Evolutionary conservation across 2,113 vertebrate species (phyloP).

Genomic region (Sylvilagus bachmani): DNA sequence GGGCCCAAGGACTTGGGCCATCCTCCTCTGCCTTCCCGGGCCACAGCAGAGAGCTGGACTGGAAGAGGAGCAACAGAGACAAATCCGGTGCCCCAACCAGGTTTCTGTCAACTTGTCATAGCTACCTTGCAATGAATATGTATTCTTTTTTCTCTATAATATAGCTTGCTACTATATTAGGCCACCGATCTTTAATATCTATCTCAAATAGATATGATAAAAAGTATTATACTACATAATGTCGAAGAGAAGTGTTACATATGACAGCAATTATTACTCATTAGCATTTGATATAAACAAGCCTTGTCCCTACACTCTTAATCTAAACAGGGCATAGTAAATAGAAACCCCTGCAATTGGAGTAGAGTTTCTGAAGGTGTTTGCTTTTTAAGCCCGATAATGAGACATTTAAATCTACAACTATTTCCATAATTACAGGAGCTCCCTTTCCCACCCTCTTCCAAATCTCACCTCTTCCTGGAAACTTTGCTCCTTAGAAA

Average conservation of each 20-base stretch:
- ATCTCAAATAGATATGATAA: conserved; percentile 31
- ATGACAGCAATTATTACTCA: conserved; percentile 50
- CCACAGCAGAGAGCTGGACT: too few species aligned
- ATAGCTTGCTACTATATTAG: background rate
- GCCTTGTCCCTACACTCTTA: background rate
- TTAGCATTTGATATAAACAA: conserved; percentile 68
- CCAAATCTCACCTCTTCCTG: background rate
- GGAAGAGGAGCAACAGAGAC: too few species aligned
- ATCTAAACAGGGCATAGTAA: background rate
- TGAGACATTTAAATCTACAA: background rate
- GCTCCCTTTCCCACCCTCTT: background rate
- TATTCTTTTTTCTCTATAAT: background rate
- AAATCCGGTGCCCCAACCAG: too few species aligned
- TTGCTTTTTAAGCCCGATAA: conserved; percentile 53
- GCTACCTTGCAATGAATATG: conserved; percentile 42
- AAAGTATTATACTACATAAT: background rate
- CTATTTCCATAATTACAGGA: background rate
- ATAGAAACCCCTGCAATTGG: background rate
- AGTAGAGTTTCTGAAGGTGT: background rate
- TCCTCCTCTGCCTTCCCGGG: too few species aligned
- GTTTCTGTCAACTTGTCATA: background rate
- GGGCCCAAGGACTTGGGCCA: too few species aligned
- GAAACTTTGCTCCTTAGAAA: background rate
- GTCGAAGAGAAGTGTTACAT: conserved; percentile 33
- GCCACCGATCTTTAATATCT: background rate